Evolutionary conservation across 2,888 invertebrate species (phyloP), one percentile per base, ranked within the genome.

Genomic region (Sesia apiformis): DNA sequence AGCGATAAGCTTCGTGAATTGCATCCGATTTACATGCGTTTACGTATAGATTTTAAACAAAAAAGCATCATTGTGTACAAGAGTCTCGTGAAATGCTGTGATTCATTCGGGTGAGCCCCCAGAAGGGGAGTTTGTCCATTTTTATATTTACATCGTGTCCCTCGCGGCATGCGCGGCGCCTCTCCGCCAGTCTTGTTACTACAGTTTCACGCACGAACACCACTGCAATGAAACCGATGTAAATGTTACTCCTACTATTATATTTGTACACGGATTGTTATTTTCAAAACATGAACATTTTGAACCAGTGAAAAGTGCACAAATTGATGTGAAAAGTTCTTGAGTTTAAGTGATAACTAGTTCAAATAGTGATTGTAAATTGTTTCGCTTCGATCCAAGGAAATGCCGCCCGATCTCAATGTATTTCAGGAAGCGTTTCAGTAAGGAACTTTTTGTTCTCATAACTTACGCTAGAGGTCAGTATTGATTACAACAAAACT

Each of bases 91-190:
- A 72, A 76, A 76, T 74, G 80, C 78, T 69, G 84, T 88, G 88
- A 89, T 86, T 87, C 85, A 87, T 85, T 73, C 74, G 82, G 77
- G 78, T 81, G 83, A 84, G 79, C 82, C 81, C 72, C 73, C 75
- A 88, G 85, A 86, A 88, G 89, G 88, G 87, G 88, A 88, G 86
- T 82, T 84, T 82, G 79, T 85, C 80, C 86, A 87, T 87, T 89
- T 88, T 89, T 89, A 88, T 87, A 88, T 87, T 88, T 89, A 84
- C 82, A 81, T 72, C 84, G 83, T 75, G 79, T 82, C 85, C 83
- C 52, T 52, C 78, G 73, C 71, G 87, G 86, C 87, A 87, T 88
- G 87, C 88, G 89, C 88, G 86, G 75, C 86, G 86, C 81, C 79
- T 80, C 80, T 76, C 73, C 75, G 85, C 78, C 87, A 89, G 88